Evolutionary conservation across 2,888 invertebrate genomes (phyloP), one percentile per base, ranked within the genome.

Genomic region (Trissonchulus latispiculum): DNA sequence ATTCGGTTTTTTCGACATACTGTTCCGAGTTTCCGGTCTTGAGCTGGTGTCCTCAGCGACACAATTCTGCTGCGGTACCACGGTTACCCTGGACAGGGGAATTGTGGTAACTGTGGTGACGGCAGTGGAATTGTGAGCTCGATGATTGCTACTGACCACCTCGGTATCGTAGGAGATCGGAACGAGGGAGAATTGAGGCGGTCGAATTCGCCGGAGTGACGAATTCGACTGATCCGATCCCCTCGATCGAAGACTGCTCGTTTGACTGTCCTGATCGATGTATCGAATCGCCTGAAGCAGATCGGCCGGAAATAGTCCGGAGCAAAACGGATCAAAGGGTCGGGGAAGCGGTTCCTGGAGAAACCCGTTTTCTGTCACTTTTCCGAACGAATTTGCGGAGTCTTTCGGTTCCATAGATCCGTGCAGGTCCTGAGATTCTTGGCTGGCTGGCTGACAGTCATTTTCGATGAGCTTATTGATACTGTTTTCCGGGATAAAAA

Each of bases 221-320:
- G 8, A 23, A 48, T 48, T 48, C 8, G 48, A 15, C 23, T 48
- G 8, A 15, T 48, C 48, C 23, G 48, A 23, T 48, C 8, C 8
- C 48, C 48, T 8, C 23, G 48, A 48, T 23, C 23, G 48, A 15
- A 48, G 23, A 48, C 48, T 48, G 8, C 48, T 23, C 8, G 48
- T 15, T 15, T 64, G n/a, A 64, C 66, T 64, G 66, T 64, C 66
- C 35, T 64, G 66, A 64, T 64, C 66, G 66, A 64, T 64, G 35
- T 15, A 64, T 64, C 28, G 8, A 33, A 64, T 64, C 18, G 32
- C 35, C 8, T 29, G 32, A 8, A 64, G 28, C 8, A 29, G 66
- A 8, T 29, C 35, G 66, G 8, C 18, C 8, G 8, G 15, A 64
- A 64, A 64, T 28, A 64, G 8, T 8, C 28, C 66, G 8, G 66